These are phyloP conservation scores for Neodiprion virginianus DNA, from an alignment of 1,140 invertebrate genomes.

Conservation along the genomic window DNA sequence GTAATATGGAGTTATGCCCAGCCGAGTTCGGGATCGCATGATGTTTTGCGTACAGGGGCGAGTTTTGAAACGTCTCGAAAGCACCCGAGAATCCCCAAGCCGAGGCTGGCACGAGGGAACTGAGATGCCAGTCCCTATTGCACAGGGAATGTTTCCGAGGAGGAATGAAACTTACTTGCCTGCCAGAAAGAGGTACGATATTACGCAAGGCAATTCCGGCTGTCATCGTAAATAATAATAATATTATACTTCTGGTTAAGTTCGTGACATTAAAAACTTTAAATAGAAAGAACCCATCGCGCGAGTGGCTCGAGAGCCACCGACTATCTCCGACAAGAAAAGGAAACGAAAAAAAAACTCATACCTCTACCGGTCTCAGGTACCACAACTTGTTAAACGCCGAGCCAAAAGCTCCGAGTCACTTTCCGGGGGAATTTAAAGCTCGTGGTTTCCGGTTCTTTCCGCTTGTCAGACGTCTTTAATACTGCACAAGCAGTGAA, in stretches of 20 bases:
- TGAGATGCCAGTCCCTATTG: neutral
- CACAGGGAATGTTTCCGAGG: neutral
- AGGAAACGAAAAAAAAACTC: too few species aligned
- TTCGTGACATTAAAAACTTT: conserved; percentile 5
- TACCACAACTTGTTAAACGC: too few species aligned
- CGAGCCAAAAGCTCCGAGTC: too few species aligned
- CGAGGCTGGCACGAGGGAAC: neutral
- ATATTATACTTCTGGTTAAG: neutral
- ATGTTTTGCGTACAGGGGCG: neutral
- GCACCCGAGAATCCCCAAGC: neutral
- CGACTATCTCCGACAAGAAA: neutral
- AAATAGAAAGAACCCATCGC: neutral
- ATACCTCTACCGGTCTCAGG: too few species aligned
- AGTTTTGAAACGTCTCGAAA: neutral
- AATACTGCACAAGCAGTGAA: too few species aligned
- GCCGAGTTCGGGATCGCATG: neutral
- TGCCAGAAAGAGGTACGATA: neutral
- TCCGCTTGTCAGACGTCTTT: too few species aligned
- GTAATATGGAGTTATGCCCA: too few species aligned
- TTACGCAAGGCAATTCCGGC: conserved; percentile 1
- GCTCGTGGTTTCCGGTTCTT: too few species aligned
- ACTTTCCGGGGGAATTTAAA: too few species aligned
- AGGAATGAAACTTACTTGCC: neutral
- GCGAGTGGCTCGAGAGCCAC: neutral
- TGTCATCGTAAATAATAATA: conserved; percentile 3